phyloP scores from a whole-genome alignment of 2,113 vertebrate genomes.

The Apus apus region DNA sequence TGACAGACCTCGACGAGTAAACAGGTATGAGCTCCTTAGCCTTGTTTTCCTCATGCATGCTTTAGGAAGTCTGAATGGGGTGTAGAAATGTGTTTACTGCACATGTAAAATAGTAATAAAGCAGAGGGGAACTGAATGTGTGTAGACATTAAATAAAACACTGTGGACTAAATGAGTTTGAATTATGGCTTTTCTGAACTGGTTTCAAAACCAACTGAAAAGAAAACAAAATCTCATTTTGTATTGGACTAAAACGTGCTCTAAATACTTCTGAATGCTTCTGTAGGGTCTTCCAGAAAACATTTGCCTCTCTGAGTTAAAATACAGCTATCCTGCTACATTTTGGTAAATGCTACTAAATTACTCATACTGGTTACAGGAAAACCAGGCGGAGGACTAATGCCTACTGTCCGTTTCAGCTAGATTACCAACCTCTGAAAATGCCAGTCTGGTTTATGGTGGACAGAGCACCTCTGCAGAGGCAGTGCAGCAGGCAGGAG shows the following conservation, averaged over 20 bases:
- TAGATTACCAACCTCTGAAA: not conserved
- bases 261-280: not conserved
- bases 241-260: not conserved
- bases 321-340: not conserved
- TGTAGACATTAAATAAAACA: not conserved
- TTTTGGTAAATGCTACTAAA: not conserved
- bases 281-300: not conserved
- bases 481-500: not conserved
- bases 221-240: not conserved
- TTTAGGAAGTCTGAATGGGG: not conserved
- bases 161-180: not conserved
- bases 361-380: not conserved
- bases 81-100: constrained; percentile 3
- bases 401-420: not conserved
- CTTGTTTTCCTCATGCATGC: constrained; percentile 3
- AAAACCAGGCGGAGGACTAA: not conserved
- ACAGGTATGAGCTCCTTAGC: constrained; percentile 85
- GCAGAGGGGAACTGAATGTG: not conserved
- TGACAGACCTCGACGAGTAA: constrained; percentile 95
- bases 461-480: constrained; percentile 14
- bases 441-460: not conserved
- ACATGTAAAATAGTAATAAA: not conserved
- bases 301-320: not conserved
- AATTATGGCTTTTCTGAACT: not conserved
- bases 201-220: not conserved